These are phyloP conservation scores for Sipha flava DNA, from an alignment of 1,140 invertebrate species.

Conservation along the genomic window DNA sequence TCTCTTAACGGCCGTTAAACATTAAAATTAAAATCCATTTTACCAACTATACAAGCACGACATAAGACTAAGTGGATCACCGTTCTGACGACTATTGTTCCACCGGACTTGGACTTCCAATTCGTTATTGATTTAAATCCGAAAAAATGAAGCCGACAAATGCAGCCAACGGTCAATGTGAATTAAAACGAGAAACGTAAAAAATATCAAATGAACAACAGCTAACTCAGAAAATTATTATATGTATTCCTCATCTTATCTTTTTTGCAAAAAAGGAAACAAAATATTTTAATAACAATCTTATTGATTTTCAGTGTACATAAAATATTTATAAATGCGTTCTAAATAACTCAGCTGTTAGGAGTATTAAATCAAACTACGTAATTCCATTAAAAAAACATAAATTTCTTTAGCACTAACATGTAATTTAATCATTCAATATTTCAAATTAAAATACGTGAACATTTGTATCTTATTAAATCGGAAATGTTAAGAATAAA, in stretches of 20 bases:
- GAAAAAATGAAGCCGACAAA: not conserved
- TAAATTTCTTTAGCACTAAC: not conserved
- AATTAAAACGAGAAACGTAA: not conserved
- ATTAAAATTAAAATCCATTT: conserved; percentile 17
- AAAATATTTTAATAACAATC: not conserved
- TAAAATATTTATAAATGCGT: not conserved
- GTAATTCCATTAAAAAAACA: not conserved
- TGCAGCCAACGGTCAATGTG: not conserved
- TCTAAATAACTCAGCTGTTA: not conserved
- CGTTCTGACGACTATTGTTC: not conserved
- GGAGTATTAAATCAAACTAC: not conserved
- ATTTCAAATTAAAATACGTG: not conserved
- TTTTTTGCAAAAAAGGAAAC: not conserved
- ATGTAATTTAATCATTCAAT: not conserved
- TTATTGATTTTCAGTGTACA: not conserved
- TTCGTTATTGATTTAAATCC: not conserved
- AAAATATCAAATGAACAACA: not conserved
- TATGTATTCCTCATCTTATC: not conserved
- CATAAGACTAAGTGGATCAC: not conserved
- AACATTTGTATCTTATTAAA: not conserved
- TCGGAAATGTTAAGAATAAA: not conserved
- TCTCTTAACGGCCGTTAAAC: conserved; percentile 20
- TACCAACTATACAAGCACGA: not conserved
- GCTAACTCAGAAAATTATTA: no score
- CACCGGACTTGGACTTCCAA: not conserved